Conservation (phyloP, 2,113 vertebrate genomes). For the human region DNA sequence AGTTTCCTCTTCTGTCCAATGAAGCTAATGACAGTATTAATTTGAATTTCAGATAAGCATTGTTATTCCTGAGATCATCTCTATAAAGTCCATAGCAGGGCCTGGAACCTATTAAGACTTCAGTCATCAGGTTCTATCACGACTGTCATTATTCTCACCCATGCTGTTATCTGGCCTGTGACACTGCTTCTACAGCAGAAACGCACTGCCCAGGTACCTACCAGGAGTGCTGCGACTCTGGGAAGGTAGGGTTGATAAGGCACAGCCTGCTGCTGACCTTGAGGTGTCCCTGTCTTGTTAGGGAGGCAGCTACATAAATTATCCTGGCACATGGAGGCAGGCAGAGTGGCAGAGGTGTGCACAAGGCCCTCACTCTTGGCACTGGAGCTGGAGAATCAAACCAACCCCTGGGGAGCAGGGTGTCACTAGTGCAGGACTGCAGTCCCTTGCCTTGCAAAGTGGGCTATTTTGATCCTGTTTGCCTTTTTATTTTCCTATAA, state of each 20-base stretch:
- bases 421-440: background rate
- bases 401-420: background rate
- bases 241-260: background rate
- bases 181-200: background rate
- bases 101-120: background rate
- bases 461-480: background rate
- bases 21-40: background rate
- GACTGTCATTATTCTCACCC: rapidly evolving
- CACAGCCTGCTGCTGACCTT: background rate
- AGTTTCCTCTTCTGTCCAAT: background rate
- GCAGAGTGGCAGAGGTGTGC: background rate
- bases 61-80: background rate
- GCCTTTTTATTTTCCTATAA: background rate
- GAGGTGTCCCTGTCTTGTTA: background rate
- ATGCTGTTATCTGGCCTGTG: rapidly evolving
- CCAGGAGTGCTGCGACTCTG: background rate
- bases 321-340: rapidly evolving
- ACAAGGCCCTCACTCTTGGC: background rate
- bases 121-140: background rate
- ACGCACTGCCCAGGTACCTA: background rate
- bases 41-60: background rate
- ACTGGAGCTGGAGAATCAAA: background rate
- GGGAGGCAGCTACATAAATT: background rate
- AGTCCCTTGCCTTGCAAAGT: background rate
- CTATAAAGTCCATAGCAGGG: background rate